Evolutionary conservation across 2,113 vertebrate genomes (phyloP), one percentile per base, ranked within the genome.

Genomic region (Sander lucioperca): DNA sequence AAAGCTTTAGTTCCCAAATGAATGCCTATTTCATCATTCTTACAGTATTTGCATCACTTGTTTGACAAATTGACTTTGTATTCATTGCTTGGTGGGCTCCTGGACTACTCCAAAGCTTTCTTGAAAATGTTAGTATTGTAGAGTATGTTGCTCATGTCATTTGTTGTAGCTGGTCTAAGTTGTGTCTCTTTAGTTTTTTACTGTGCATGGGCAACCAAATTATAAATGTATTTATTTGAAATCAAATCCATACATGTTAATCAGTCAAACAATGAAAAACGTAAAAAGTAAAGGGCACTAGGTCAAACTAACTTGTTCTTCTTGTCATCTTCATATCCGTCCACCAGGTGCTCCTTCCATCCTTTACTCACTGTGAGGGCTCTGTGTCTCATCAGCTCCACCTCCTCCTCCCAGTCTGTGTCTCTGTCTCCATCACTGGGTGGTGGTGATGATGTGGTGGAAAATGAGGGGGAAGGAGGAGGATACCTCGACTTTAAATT

Each of bases 271-370:
- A 8, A 27, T 36, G 19, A 45, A 11, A 47, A 4, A 58, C 16
- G 8, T 33, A 25, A 56, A 56, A 67, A 74, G 9, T 62, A 47
- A 48, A 11, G 13, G 16, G 13, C 33, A 7, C 13, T 43, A 43
- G 39, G 14, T 65, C 33, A 48, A 61, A 84, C 95, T 85, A 15
- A 95, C 95, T 92, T 91, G 86, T 80, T 71, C n/a, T 58, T 92
- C 47, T 71, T 90, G n/a, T 93, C 90, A 12, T 91, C 85, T 8
- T 91, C 88, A 53, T 94, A 91, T 27, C 80, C 94, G 1, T 94
- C 93, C 69, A 95, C 93, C 23, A 91, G 79, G 81, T 92, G 91
- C 80, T 95, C 93, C 43, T 63, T 93, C 94, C 92, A 91, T 67
- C 82, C 89, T 48, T 83, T 23, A 74, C 85, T 93, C 57, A 91